Base-by-base conservation (phyloP, 2,888 invertebrate species). In the Pasiphila rectangulata region DNA sequence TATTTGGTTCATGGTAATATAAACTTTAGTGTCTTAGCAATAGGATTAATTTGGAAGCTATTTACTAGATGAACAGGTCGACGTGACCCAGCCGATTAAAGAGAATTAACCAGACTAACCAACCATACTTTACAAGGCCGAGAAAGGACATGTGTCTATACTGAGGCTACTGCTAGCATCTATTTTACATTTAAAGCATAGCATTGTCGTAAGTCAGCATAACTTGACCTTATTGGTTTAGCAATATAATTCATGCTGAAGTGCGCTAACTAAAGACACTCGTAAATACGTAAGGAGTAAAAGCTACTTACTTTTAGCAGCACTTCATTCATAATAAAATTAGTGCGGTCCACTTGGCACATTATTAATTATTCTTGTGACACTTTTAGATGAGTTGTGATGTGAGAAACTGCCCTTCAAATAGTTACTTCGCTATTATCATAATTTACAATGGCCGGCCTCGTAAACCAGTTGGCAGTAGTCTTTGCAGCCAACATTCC, bases 41-140 rank as follows among this genome's bases (percentile, higher is more conserved):
- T n/a, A n/a, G n/a, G n/a, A n/a, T n/a, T n/a, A n/a, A n/a, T n/a
- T n/a, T n/a, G n/a, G n/a, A n/a, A n/a, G n/a, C n/a, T n/a, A n/a
- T n/a, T n/a, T 99, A 48, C 88, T 99, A 1, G 98, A 98, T 80
- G 98, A 98, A 72, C 98, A 98, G 76, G 98, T 97, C 0, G 99
- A 99, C 76, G 95, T 99, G 1, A 98, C 99, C 75, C 93, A 97
- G 13, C 92, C 95, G 41, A 99, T 98, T 50, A 96, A 97, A 80
- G 99, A 99, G 74, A 93, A 94, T 61, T 98, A 99, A 84, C 98
- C 98, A 0, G 92, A n/a, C n/a, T n/a, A n/a, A n/a, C n/a, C n/a
- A n/a, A n/a, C n/a, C n/a, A n/a, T n/a, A n/a, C n/a, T 97, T 9
- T 99, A 98, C 79, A 96, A 96, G 70, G 97, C 98, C 0, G 97